Evolutionary conservation across 2,888 invertebrate genomes (phyloP), one percentile per base, ranked within the genome.

Genomic region (Oligia strigilis): DNA sequence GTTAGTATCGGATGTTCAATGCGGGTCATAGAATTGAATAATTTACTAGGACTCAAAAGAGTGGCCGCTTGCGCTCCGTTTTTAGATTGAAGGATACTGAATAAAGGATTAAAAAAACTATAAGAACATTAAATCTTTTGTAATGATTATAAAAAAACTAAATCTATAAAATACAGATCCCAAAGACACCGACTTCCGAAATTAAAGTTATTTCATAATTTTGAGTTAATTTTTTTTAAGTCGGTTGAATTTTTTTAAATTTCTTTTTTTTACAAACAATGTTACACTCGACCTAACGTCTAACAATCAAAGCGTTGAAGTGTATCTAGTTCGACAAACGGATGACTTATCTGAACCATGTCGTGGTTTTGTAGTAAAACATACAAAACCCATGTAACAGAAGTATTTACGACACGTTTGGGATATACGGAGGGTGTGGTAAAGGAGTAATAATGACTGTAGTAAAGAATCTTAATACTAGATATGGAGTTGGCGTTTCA

Each of bases 231-330:
- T 29, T 29, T 29, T 29, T 29, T 29, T 1, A 29, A 29, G 29
- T 29, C 29, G 29, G 29, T 29, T 29, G 0, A 29, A 29, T 29
- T 29, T 29, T 1, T 29, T 29, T 29, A 29, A 29, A 29, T 29
- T 29, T 29, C 29, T 29, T 29, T 29, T 29, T 29, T 29, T 88
- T 90, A 89, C 90, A 87, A 88, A 89, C 87, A 88, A 87, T 87
- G 80, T 88, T 90, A 87, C 89, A 85, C 82, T 82, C 80, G 86
- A 92, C 89, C 91, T 84, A 90, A 88, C 87, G 85, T 79, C 77
- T 78, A 83, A 85, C 83, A 89, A 90, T 91, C 90, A 90, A 91
- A 90, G 90, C 83, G 77, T 81, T 84, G 72, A 84, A 86, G 87
- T 88, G 84, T 83, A 87, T 87, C 81, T 80, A 79, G 83, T 83